Evolutionary conservation across 2,113 vertebrate species (phyloP).

Genomic region (Percopsis transmontana): DNA sequence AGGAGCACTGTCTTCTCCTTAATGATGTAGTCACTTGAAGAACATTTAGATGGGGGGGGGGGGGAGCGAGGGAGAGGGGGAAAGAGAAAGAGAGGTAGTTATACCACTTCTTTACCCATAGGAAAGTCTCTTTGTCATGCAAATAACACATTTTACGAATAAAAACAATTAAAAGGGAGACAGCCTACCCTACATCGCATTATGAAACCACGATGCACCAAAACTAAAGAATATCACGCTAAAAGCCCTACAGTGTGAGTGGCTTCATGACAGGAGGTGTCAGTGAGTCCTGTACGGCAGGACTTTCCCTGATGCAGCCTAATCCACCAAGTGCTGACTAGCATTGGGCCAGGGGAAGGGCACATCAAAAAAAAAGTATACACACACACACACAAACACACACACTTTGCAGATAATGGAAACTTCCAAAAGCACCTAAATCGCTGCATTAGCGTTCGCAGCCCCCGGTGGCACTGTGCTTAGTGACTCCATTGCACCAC

Average conservation of each 20-base stretch:
- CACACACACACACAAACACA: slow-evolving; percentile 15
- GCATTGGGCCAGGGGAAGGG: slow-evolving; percentile 18
- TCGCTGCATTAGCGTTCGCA: slow-evolving; percentile 40
- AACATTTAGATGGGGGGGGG: slow-evolving; percentile 42
- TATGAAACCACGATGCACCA: slow-evolving; percentile 65
- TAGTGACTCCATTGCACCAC: slow-evolving; percentile 25
- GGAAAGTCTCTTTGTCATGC: slow-evolving; percentile 50
- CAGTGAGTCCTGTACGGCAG: slow-evolving; percentile 49
- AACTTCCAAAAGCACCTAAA: slow-evolving; percentile 63
- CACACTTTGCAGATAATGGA: slow-evolving; percentile 46
- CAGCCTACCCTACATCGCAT: slow-evolving; percentile 55
- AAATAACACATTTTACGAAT: slow-evolving; percentile 54
- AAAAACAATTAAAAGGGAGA: slow-evolving; percentile 24
- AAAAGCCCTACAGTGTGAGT: slow-evolving; percentile 40
- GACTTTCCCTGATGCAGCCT: slow-evolving; percentile 42
- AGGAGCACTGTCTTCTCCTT: slow-evolving; percentile 99
- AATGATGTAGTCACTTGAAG: slow-evolving; percentile 96
- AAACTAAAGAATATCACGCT: slow-evolving; percentile 50
- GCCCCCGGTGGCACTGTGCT: slow-evolving; percentile 50
- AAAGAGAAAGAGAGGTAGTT: slow-evolving; percentile 20
- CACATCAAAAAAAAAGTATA: slow-evolving; percentile 23
- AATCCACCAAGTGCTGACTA: slow-evolving; percentile 51
- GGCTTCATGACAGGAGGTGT: slow-evolving; percentile 50
- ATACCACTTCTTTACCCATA: slow-evolving; percentile 43
- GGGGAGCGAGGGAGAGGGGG: slow-evolving; percentile 43